A percentile compares a stretch with the other conserved stretches of the same genome.
phyloP scores from a whole-genome alignment of 2,797 vertebrate species.

The Vireo griseus region DNA sequence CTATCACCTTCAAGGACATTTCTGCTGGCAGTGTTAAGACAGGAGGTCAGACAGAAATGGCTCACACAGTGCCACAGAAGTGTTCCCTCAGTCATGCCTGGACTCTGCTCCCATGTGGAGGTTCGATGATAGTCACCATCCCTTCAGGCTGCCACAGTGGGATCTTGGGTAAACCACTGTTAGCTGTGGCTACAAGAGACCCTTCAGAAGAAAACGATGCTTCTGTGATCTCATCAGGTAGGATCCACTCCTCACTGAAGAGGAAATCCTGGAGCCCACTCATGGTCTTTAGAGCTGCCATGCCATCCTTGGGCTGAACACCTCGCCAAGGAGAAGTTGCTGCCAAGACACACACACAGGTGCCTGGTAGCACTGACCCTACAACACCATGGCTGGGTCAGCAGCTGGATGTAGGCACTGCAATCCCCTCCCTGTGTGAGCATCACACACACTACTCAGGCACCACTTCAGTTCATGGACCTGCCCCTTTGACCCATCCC shows the following conservation, averaged over 20 bases:
- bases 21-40: accelerated
- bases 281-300: neutral
- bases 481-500: accelerated
- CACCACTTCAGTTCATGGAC: accelerated
- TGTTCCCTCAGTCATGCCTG: neutral
- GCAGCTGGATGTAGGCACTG: accelerated
- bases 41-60: neutral
- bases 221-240: neutral
- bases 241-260: neutral
- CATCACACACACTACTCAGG: neutral
- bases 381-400: neutral
- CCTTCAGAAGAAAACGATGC: neutral
- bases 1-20: accelerated
- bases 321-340: neutral
- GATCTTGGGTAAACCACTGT: neutral
- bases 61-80: too few relatives aligned
- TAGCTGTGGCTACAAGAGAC: too few relatives aligned
- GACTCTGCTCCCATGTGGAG: neutral
- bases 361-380: accelerated
- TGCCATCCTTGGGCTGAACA: neutral
- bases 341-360: neutral
- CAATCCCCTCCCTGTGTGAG: neutral
- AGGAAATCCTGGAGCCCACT: neutral
- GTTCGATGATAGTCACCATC: accelerated
- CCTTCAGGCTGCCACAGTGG: accelerated